Evolutionary conservation across 2,888 invertebrate species (phyloP).

Genomic region (Lysandra coridon): DNA sequence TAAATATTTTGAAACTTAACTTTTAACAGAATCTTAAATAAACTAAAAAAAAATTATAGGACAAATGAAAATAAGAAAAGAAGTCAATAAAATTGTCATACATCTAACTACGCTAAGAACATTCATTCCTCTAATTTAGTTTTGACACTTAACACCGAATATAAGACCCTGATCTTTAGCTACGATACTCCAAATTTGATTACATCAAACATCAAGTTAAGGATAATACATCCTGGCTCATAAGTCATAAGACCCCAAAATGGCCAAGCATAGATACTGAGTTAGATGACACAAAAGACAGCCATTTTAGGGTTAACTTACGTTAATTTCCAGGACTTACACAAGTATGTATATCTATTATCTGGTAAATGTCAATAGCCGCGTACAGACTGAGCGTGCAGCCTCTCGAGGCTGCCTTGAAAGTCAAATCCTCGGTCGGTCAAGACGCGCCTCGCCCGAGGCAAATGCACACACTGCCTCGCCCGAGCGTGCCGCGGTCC

Average conservation of each 20-base stretch:
- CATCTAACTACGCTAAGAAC: slow-evolving; percentile 32
- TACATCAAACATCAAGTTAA: slow-evolving; percentile 20
- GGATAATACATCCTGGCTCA: neutral
- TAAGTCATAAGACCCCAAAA: neutral
- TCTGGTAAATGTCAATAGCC: neutral
- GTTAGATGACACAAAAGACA: neutral
- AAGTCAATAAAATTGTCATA: neutral
- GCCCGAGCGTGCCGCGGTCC: no score
- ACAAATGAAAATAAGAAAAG: neutral
- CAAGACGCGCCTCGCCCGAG: no score
- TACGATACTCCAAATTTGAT: slow-evolving; percentile 42
- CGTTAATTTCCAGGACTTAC: neutral
- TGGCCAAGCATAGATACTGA: neutral
- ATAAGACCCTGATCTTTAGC: slow-evolving; percentile 68
- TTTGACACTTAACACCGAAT: slow-evolving; percentile 60
- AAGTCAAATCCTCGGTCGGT: no score
- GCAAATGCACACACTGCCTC: no score
- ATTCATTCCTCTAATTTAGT: slow-evolving; percentile 53
- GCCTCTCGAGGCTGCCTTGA: no score
- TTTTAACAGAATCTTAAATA: neutral
- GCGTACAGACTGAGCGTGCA: no score
- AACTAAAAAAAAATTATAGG: neutral
- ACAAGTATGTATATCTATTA: neutral
- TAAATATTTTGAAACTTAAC: neutral
- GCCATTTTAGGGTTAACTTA: neutral